These are phyloP conservation scores for Erebia palarica DNA, from an alignment of 2,888 invertebrate species.

Conservation along the genomic window DNA sequence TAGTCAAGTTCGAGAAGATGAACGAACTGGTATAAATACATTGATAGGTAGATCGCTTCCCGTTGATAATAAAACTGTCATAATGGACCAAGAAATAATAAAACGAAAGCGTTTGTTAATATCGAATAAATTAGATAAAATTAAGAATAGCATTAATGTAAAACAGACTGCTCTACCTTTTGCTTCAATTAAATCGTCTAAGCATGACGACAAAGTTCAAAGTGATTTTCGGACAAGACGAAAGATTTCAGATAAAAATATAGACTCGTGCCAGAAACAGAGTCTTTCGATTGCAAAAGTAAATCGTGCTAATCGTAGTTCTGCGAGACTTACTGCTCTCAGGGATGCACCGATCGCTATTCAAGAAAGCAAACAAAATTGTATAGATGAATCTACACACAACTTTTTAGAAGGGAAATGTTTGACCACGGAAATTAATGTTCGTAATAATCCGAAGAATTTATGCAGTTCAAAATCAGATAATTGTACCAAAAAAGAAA, in stretches of 20 bases:
- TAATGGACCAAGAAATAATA: slow-evolving; percentile 44
- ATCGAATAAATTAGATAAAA: slow-evolving; percentile 54
- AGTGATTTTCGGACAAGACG: neutral
- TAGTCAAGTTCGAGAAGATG: neutral
- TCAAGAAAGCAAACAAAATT: neutral
- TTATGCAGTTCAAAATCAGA: neutral
- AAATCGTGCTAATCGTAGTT: neutral
- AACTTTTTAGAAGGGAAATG: neutral
- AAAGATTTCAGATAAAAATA: neutral
- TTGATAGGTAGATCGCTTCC: neutral
- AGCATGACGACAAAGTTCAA: neutral
- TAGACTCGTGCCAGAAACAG: neutral
- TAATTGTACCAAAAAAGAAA: neutral
- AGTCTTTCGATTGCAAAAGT: neutral
- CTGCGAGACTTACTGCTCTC: neutral
- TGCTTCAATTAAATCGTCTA: slow-evolving; percentile 44
- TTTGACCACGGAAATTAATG: neutral
- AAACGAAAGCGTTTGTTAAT: slow-evolving; percentile 61
- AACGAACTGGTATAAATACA: neutral
- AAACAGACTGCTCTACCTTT: slow-evolving; percentile 62
- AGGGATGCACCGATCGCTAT: neutral
- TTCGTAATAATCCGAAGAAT: neutral
- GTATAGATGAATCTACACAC: neutral
- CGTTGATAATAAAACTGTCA: neutral
- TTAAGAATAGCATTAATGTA: slow-evolving; percentile 47